Evolutionary conservation across 2,888 invertebrate species (phyloP).

Genomic region (Prenolepis imparis): DNA sequence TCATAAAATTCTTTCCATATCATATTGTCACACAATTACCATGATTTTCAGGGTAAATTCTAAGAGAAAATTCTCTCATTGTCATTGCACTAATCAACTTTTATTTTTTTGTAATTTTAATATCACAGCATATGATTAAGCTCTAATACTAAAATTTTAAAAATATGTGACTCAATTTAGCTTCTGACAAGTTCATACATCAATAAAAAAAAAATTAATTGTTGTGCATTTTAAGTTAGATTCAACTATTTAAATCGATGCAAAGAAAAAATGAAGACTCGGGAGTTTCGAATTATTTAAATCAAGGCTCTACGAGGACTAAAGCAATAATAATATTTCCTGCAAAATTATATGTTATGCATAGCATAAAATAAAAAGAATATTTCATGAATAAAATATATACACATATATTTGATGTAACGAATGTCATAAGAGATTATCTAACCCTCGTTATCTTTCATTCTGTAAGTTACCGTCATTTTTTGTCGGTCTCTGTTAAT

Average conservation of each 20-base stretch:
- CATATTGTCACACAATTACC: too few species aligned
- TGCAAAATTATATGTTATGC: background rate
- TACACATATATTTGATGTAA: background rate
- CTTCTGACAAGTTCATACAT: background rate
- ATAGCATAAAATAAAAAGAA: background rate
- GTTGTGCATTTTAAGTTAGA: background rate
- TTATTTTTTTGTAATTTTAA: too few species aligned
- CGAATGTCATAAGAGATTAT: background rate
- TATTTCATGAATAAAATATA: background rate
- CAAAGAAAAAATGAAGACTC: background rate
- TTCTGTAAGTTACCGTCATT: background rate
- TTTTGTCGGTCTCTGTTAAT: background rate
- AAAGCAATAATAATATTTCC: background rate
- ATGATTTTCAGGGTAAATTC: too few species aligned
- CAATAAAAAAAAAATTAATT: background rate
- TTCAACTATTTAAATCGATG: background rate
- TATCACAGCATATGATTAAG: too few species aligned
- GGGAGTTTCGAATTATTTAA: background rate
- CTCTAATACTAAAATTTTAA: too few species aligned
- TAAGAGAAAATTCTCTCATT: too few species aligned
- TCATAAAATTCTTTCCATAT: too few species aligned
- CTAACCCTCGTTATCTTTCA: background rate
- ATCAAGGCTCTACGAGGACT: background rate
- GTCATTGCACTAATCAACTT: too few species aligned
- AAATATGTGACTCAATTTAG: background rate